phyloP scores from a whole-genome alignment of 2,888 invertebrate species.

The Cyrtodaria siliqua region DNA sequence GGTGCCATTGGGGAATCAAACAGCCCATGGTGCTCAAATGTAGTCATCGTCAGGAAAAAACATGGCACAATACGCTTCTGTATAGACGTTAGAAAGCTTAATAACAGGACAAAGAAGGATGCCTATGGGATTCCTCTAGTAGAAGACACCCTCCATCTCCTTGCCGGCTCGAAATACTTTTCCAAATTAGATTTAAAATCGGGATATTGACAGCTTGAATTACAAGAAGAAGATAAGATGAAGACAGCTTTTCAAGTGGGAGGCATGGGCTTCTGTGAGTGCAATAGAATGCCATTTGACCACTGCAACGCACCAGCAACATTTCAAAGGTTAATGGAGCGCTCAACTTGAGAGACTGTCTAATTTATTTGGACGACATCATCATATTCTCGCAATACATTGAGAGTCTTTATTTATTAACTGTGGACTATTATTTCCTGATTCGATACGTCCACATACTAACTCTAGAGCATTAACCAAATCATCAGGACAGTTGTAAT shows the following conservation, averaged over 20 bases:
- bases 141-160: slow-evolving; percentile 25
- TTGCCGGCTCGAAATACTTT: slow-evolving; percentile 25
- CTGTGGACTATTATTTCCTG: slow-evolving; percentile 8
- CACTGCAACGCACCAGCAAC: slow-evolving; percentile 33
- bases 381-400: slow-evolving; percentile 35
- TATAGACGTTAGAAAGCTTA: slow-evolving; percentile 31
- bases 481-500: too few species aligned
- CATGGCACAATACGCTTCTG: slow-evolving; percentile 24
- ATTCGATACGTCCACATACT: neutral
- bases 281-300: slow-evolving; percentile 52
- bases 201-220: slow-evolving; percentile 29
- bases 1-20: slow-evolving; percentile 29
- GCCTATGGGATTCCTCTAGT: slow-evolving; percentile 27
- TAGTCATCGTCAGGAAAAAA: slow-evolving; percentile 34
- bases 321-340: slow-evolving; percentile 56
- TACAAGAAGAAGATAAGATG: slow-evolving; percentile 35
- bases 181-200: slow-evolving; percentile 26
- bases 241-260: slow-evolving; percentile 59
- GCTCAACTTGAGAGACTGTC: slow-evolving; percentile 32
- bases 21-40: slow-evolving; percentile 24
- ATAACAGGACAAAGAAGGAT: slow-evolving; percentile 19
- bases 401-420: slow-evolving; percentile 35
- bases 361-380: slow-evolving; percentile 62
- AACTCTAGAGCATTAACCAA: too few species aligned
- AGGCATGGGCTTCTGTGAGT: slow-evolving; percentile 50